Base-by-base conservation (phyloP, 2,113 vertebrate species). In the Stomatorhinus ivindoensis region DNA sequence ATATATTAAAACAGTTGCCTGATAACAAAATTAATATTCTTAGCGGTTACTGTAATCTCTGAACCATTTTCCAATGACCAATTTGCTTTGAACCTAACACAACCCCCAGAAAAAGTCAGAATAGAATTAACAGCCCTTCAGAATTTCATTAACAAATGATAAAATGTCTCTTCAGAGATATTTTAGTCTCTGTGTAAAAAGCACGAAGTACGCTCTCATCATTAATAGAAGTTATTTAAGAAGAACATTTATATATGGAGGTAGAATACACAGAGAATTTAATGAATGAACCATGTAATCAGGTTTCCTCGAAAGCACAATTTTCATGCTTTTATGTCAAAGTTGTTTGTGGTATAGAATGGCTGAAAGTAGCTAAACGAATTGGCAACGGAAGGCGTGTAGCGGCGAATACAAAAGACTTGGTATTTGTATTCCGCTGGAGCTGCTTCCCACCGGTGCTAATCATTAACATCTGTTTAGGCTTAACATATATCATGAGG, bases 401-500 rank as follows among this genome's bases (percentile, higher is more conserved):
- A 44, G 48, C 15, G 10, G 50, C 15, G 0, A 55, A 80, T 51
- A 73, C 87, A 48, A 42, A 46, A n/a, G 13, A 10, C 7, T 83
- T 35, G 24, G 39, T 27, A 27, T 46, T 31, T 51, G 48, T 73
- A 53, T 35, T 46, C n/a, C 46, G 1, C 27, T 11, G 8, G 50
- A 80, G 21, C 47, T 17, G 46, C 48, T 19, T 80, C 88, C 50
- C 48, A 35, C 31, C 55, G 31, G 11, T 42, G 73, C 24, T 82
- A 89, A 89, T 65, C 88, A 82, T 82, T 89, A 89, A 89, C 88
- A 89, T 82, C 69, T 89, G 69, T 51, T n/a, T 76, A 31, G 50
- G 69, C 69, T 83, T 89, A 51, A 83, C 88, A 55, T 53, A 76
- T 8, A 53, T 35, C 47, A n/a, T 53, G 48, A 53, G 39, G 24